phyloP scores from a whole-genome alignment of 2,113 vertebrate genomes.

The Sporophila hypoxantha region DNA sequence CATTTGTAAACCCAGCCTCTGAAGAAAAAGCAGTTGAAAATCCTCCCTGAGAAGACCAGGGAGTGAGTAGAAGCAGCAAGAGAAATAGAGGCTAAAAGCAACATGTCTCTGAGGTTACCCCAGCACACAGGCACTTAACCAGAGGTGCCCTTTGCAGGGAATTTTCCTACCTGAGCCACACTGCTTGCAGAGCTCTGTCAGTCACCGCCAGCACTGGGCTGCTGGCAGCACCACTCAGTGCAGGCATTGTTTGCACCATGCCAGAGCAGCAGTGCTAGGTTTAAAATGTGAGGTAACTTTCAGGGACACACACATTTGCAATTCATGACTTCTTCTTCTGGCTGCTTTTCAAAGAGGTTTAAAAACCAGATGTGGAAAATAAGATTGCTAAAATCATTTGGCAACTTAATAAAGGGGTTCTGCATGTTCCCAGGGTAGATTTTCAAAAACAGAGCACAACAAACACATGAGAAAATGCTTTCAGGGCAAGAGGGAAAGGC shows the following conservation, averaged over 20 bases:
- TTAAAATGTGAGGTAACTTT: conserved; percentile 9
- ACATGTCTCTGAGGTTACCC: background rate
- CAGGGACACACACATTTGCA: conserved; percentile 2
- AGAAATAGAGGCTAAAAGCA: background rate
- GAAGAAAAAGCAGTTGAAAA: background rate
- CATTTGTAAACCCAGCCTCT: background rate
- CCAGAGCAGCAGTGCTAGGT: conserved; percentile 14
- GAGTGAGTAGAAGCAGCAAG: background rate
- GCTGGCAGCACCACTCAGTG: background rate
- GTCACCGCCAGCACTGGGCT: background rate
- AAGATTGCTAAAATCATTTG: conserved; percentile 47
- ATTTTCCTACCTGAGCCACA: background rate
- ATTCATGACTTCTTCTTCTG: conserved; percentile 36
- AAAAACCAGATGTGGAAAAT: conserved; percentile 55
- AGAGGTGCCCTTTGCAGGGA: background rate
- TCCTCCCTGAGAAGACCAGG: background rate
- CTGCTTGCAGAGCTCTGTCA: background rate
- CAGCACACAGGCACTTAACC: background rate
- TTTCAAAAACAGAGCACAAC: conserved; percentile 22
- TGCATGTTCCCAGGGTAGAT: conserved; percentile 15
- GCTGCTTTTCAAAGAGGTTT: conserved; percentile 43
- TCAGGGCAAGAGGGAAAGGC: background rate
- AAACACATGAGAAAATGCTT: conserved; percentile 27
- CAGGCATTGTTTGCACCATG: background rate
- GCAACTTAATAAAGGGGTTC: conserved; percentile 43